A percentile compares a stretch with the other conserved stretches of the same genome.
phyloP scores from a whole-genome alignment of 2,113 vertebrate species.

The Triplophysa tibetana region DNA sequence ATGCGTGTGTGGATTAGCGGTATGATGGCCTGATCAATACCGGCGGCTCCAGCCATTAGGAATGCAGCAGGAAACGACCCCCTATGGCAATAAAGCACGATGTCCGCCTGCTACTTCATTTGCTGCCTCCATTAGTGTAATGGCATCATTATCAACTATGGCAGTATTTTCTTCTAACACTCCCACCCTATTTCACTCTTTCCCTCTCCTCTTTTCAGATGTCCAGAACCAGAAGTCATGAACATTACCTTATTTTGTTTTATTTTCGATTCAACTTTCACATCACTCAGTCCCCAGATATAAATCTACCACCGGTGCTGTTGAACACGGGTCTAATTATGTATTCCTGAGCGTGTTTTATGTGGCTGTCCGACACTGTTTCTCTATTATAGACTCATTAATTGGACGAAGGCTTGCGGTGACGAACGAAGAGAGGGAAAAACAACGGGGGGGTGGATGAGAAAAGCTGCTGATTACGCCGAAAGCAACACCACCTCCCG shows the following conservation, averaged over 20 bases:
- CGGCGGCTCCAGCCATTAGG: slow-evolving; percentile 88
- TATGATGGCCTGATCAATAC: slow-evolving; percentile 99
- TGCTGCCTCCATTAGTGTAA: slow-evolving; percentile 96
- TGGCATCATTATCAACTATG: slow-evolving; percentile 95
- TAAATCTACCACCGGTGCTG: slow-evolving; percentile 72
- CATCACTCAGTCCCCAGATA: slow-evolving; percentile 60
- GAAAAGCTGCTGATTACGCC: slow-evolving; percentile 82
- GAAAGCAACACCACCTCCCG: slow-evolving; percentile 78
- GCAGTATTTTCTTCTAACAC: slow-evolving; percentile 77
- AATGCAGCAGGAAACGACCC: slow-evolving; percentile 94
- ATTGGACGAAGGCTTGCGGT: slow-evolving; percentile 75
- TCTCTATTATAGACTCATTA: slow-evolving; percentile 89
- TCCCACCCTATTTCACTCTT: slow-evolving; percentile 24
- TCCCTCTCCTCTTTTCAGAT: slow-evolving; percentile 41
- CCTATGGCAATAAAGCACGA: slow-evolving; percentile 94
- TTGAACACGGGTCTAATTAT: slow-evolving; percentile 71
- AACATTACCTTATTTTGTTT: slow-evolving; percentile 61
- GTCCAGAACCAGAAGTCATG: slow-evolving; percentile 80
- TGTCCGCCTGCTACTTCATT: slow-evolving; percentile 97
- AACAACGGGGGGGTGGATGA: slow-evolving; percentile 58
- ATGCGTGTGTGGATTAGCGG: slow-evolving; percentile 97
- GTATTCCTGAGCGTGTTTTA: slow-evolving; percentile 77
- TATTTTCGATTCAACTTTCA: slow-evolving; percentile 54
- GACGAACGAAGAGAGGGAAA: slow-evolving; percentile 74
- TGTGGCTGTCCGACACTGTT: slow-evolving; percentile 78